Evolutionary conservation across 2,797 vertebrate genomes (phyloP).

Genomic region (Sebastiscus albofasciatus): DNA sequence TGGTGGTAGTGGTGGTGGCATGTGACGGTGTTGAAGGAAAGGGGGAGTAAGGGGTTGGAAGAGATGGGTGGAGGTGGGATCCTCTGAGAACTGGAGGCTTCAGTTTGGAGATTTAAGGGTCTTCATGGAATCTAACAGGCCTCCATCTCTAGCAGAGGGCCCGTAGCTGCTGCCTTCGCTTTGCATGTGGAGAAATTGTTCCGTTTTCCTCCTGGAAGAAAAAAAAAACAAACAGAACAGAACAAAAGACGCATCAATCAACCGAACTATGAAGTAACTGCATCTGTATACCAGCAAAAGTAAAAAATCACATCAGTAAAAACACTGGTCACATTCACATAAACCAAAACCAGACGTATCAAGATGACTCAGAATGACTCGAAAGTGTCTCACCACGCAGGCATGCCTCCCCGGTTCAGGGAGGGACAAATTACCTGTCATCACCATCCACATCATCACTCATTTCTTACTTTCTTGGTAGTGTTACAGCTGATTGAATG

Average conservation of each 20-base stretch:
- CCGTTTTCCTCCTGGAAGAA: slow-evolving; percentile 92
- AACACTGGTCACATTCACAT: slow-evolving; percentile 31
- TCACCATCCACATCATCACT: slow-evolving; percentile 33
- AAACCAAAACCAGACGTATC: slow-evolving; percentile 35
- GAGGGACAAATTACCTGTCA: slow-evolving; percentile 25
- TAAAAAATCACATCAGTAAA: background rate
- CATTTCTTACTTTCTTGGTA: background rate
- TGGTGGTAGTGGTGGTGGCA: slow-evolving; percentile 22
- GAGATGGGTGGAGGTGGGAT: slow-evolving; percentile 61
- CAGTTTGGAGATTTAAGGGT: slow-evolving; percentile 80
- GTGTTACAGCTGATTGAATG: slow-evolving; percentile 43
- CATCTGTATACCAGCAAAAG: slow-evolving; percentile 4
- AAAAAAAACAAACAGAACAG: background rate
- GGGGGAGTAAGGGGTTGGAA: background rate
- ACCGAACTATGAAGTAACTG: background rate
- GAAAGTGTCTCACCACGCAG: slow-evolving; percentile 37
- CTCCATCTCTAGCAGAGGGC: slow-evolving; percentile 98
- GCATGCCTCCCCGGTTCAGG: background rate
- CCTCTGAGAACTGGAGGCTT: slow-evolving; percentile 84
- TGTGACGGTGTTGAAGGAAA: slow-evolving; percentile 40
- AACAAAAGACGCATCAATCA: slow-evolving; percentile 1
- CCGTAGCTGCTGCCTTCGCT: slow-evolving; percentile 94
- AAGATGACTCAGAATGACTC: slow-evolving; percentile 54
- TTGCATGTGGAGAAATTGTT: slow-evolving; percentile 95
- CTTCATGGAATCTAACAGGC: slow-evolving; percentile 92